A percentile compares a stretch with the other conserved stretches of the same genome.
These are phyloP conservation scores for Petrolisthes manimaculis DNA, from an alignment of 2,888 invertebrate species.

Conservation along the genomic window DNA sequence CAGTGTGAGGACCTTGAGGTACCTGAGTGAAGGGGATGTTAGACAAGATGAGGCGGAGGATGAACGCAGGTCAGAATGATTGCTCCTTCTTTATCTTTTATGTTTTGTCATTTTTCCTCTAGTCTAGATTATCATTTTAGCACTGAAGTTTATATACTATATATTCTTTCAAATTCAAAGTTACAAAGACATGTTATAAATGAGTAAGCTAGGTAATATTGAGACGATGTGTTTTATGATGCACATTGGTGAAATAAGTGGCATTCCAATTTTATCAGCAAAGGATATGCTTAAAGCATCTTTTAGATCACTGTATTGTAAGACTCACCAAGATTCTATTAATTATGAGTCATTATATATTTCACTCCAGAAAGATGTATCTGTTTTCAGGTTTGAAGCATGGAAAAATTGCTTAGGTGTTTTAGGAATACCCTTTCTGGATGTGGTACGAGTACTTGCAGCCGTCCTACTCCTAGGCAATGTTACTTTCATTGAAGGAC, in stretches of 20 bases:
- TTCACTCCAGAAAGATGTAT: not conserved
- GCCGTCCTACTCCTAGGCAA: slow-evolving; percentile 92
- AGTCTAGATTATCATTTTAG: no score
- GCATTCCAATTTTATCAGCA: no score
- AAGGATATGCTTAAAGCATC: no score
- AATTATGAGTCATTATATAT: not conserved
- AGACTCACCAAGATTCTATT: no score
- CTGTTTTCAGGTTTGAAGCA: slow-evolving; percentile 74
- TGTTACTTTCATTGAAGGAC: slow-evolving; percentile 86
- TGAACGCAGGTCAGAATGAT: slow-evolving; percentile 76
- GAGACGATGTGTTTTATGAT: no score
- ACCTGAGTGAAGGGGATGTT: slow-evolving; percentile 82
- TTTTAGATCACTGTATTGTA: no score
- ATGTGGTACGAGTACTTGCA: slow-evolving; percentile 91
- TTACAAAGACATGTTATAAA: no score
- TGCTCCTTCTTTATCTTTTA: not conserved
- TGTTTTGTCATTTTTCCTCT: no score
- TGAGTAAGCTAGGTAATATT: no score
- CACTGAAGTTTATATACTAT: no score
- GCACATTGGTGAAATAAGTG: no score
- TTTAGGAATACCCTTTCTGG: slow-evolving; percentile 92
- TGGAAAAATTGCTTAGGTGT: slow-evolving; percentile 93
- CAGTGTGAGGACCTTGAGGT: slow-evolving; percentile 83
- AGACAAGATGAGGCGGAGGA: slow-evolving; percentile 81
- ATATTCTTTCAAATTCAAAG: no score